These are phyloP conservation scores for Indicator maculatus DNA, from an alignment of 2,113 vertebrate genomes.

Conservation along the genomic window DNA sequence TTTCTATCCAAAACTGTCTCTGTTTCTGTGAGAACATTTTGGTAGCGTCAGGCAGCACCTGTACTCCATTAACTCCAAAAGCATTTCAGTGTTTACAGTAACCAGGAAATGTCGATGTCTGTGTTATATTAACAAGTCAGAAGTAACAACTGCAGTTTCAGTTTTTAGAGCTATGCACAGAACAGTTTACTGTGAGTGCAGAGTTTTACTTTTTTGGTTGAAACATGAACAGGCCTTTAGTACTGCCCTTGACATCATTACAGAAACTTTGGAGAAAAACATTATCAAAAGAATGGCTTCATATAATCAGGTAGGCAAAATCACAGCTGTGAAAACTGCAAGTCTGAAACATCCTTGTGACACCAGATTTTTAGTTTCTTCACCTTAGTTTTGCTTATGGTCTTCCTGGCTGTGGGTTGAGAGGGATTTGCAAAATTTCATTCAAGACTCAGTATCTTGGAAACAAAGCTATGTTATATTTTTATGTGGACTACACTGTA, in stretches of 20 bases:
- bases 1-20: constrained; percentile 63
- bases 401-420: neutral
- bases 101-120: constrained; percentile 72
- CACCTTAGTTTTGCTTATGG: neutral
- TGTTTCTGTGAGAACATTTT: constrained; percentile 81
- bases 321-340: neutral
- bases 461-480: neutral
- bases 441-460: neutral
- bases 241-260: neutral
- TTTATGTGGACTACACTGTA: neutral
- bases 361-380: neutral
- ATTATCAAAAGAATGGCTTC: neutral
- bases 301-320: neutral
- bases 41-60: constrained; percentile 77
- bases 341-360: neutral
- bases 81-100: constrained; percentile 79
- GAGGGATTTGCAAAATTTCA: neutral
- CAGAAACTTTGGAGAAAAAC: neutral
- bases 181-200: neutral
- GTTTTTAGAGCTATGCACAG: constrained; percentile 38
- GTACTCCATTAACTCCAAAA: constrained; percentile 82
- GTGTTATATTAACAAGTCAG: constrained; percentile 71
- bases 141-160: constrained; percentile 48
- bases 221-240: neutral
- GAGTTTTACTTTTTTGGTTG: constrained; percentile 16